phyloP scores from a whole-genome alignment of 2,797 vertebrate genomes.

The Sebastes baramenuke region DNA sequence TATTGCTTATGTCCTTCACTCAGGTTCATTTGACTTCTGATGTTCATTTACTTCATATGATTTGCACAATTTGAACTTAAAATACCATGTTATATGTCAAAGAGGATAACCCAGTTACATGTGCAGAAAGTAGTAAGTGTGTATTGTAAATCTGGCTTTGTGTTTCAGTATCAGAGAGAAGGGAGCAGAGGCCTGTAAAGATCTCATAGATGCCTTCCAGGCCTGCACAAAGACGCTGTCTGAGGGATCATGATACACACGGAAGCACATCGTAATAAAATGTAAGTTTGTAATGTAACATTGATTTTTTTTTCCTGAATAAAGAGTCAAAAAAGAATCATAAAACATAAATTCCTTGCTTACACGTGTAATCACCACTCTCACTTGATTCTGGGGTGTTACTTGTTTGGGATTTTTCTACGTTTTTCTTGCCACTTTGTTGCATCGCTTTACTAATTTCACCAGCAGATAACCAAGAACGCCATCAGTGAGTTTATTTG shows the following conservation, averaged over 20 bases:
- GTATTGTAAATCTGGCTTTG: constrained; percentile 20
- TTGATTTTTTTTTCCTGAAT: not conserved
- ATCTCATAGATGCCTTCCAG: constrained; percentile 80
- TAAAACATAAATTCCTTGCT: not conserved
- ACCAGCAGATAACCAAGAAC: not conserved
- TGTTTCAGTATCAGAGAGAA: constrained; percentile 77
- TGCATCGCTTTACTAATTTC: not conserved
- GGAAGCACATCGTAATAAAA: constrained; percentile 11
- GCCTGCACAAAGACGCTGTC: constrained; percentile 78
- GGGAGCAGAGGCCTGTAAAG: constrained; percentile 70
- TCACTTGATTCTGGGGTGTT: not conserved
- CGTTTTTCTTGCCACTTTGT: not conserved
- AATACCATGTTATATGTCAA: not conserved
- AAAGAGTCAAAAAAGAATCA: not conserved
- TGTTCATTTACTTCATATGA: not conserved
- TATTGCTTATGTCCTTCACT: not conserved
- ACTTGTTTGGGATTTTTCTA: not conserved
- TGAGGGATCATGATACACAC: constrained; percentile 61
- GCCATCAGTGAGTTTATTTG: not conserved
- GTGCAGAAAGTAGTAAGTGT: not conserved
- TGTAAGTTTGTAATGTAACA: constrained; percentile 31
- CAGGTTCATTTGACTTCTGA: not conserved
- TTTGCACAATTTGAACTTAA: not conserved
- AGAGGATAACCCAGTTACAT: not conserved
- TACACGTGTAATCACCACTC: too few relatives aligned